Percentiles rank a stretch among this genome's conserved stretches.
These are phyloP conservation scores for Ctenicera cuprea DNA, from an alignment of 2,888 invertebrate genomes.

Conservation along the genomic window DNA sequence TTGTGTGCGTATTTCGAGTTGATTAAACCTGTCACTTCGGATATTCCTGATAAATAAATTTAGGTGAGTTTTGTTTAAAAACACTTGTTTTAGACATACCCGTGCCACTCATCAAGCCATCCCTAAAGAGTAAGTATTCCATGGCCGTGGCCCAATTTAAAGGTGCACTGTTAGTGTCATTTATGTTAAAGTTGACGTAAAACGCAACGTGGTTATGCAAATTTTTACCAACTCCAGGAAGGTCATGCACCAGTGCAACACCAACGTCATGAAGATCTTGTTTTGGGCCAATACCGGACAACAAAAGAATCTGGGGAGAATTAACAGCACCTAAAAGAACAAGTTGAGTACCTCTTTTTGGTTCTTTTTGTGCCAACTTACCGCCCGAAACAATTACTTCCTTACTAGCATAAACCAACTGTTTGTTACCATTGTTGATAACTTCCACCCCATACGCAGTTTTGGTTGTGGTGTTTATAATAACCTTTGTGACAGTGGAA, in stretches of 20 bases:
- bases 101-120: constrained; percentile 93
- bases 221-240: constrained; percentile 90
- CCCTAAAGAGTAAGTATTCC: constrained; percentile 91
- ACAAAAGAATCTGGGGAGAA: constrained; percentile 92
- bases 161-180: constrained; percentile 88
- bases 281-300: constrained; percentile 91
- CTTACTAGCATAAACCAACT: constrained; percentile 79
- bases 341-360: not conserved
- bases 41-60: constrained; percentile 76
- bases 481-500: constrained; percentile 84
- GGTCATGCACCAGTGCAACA: constrained; percentile 81
- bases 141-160: constrained; percentile 95
- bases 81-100: constrained; percentile 71
- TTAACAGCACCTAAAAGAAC: constrained; percentile 86
- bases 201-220: constrained; percentile 91
- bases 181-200: constrained; percentile 86
- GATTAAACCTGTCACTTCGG: constrained; percentile 90
- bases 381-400: constrained; percentile 80
- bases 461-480: constrained; percentile 84
- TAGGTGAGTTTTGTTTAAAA: not conserved
- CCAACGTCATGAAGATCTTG: constrained; percentile 79
- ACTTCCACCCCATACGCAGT: constrained; percentile 87
- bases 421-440: constrained; percentile 75
- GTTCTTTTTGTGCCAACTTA: constrained; percentile 46
- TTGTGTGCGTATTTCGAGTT: constrained; percentile 87